These are phyloP conservation scores for Amaurobius ferox DNA, from an alignment of 2,888 invertebrate species.

Conservation along the genomic window DNA sequence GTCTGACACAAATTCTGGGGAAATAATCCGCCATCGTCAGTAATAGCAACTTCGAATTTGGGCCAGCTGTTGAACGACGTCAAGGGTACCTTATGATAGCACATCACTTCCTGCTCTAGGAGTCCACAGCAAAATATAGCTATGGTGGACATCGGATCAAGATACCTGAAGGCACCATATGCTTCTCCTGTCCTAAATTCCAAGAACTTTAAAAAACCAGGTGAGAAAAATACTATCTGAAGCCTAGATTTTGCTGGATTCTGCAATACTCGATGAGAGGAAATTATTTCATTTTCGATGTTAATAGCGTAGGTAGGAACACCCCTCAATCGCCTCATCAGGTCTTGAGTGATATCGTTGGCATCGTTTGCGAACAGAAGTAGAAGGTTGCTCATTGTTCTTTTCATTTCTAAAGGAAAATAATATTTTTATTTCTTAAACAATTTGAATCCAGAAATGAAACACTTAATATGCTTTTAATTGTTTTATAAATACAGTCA, in stretches of 20 bases:
- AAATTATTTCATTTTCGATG: background rate
- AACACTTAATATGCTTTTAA: too few species aligned
- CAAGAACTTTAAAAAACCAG: constrained; percentile 33
- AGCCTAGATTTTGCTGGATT: background rate
- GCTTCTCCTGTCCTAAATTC: constrained; percentile 30
- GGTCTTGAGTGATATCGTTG: constrained; percentile 15
- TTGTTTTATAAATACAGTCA: too few species aligned
- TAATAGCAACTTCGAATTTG: constrained; percentile 35
- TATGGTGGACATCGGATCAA: constrained; percentile 16
- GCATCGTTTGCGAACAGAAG: constrained; percentile 30
- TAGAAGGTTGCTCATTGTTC: background rate
- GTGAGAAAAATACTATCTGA: constrained; percentile 42
- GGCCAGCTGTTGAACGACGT: constrained; percentile 31
- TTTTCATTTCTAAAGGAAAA: background rate
- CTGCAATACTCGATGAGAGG: background rate
- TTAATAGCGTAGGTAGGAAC: constrained; percentile 15
- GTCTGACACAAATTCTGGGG: background rate
- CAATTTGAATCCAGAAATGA: too few species aligned
- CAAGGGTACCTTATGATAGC: constrained; percentile 42
- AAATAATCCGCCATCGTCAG: background rate
- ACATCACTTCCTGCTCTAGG: constrained; percentile 6
- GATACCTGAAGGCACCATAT: constrained; percentile 3
- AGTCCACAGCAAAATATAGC: constrained; percentile 36
- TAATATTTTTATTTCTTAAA: too few species aligned
- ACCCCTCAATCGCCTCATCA: background rate